Evolutionary conservation across 2,797 vertebrate species (phyloP).

Genomic region (Scolopax rusticola): DNA sequence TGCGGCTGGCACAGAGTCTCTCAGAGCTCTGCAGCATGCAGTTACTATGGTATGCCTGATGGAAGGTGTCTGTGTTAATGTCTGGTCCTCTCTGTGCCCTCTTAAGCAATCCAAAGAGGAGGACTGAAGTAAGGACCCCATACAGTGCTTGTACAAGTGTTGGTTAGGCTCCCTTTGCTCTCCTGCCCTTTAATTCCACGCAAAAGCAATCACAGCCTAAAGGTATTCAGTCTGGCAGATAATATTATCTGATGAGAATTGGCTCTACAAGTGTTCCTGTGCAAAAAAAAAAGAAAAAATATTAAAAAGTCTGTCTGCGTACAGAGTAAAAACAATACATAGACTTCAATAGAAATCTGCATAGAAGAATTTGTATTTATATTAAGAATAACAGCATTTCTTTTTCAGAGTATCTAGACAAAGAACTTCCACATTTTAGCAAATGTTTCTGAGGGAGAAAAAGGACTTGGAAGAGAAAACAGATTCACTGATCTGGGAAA

Average conservation of each 20-base stretch:
- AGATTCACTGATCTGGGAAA: background rate
- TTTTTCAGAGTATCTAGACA: background rate
- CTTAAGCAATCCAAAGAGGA: background rate
- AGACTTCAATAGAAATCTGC: background rate
- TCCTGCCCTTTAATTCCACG: background rate
- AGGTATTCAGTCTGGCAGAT: background rate
- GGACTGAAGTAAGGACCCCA: background rate
- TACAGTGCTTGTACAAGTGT: background rate
- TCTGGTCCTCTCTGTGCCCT: background rate
- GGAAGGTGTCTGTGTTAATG: no score
- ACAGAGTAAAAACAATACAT: background rate
- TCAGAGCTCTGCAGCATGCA: background rate
- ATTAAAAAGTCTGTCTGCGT: background rate
- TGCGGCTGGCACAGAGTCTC: background rate
- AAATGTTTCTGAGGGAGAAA: background rate
- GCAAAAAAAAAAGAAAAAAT: rapidly evolving
- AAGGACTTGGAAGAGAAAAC: background rate
- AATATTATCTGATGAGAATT: background rate
- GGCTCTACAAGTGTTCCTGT: background rate
- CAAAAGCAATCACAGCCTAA: background rate
- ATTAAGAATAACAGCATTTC: background rate
- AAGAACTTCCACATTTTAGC: background rate
- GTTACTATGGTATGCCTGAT: background rate
- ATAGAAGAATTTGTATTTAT: background rate
- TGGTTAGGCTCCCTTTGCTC: background rate